A percentile compares a stretch with the other conserved stretches of the same genome.
These are phyloP conservation scores for Terrapene triunguis DNA, from an alignment of 2,113 vertebrate species.

Conservation along the genomic window DNA sequence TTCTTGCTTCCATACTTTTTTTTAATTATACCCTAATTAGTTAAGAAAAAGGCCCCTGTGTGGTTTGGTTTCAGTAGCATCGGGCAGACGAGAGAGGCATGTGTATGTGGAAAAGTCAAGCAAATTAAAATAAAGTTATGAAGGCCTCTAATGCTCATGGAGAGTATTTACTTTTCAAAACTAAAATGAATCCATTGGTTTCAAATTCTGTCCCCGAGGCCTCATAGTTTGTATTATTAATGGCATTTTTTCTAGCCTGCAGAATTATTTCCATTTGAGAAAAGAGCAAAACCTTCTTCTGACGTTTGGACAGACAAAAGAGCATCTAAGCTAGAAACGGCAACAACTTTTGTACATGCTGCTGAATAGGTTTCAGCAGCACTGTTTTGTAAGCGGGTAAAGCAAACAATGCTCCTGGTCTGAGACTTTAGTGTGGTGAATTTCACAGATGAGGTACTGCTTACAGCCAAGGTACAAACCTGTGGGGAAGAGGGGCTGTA, in stretches of 20 bases:
- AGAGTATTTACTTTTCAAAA: conserved; percentile 56
- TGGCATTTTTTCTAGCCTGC: conserved; percentile 34
- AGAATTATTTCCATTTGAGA: conserved; percentile 39
- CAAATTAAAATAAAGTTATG: conserved; percentile 63
- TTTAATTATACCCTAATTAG: conserved; percentile 75
- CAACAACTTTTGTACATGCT: not conserved
- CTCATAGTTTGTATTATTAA: conserved; percentile 54
- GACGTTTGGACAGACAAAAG: conserved; percentile 14
- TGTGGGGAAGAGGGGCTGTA: fast-evolving
- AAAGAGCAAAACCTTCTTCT: conserved; percentile 22
- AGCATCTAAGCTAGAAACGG: not conserved
- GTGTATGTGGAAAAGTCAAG: conserved; percentile 57
- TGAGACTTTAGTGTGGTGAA: not conserved
- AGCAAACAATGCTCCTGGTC: not conserved
- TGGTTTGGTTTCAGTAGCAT: conserved; percentile 58
- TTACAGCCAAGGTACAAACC: not conserved
- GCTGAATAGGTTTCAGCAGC: not conserved
- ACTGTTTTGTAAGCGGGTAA: not conserved
- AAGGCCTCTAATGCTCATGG: conserved; percentile 42
- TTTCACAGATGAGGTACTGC: not conserved
- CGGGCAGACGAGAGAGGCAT: conserved; percentile 49
- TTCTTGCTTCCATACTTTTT: conserved; percentile 57
- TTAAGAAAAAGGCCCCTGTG: conserved; percentile 46
- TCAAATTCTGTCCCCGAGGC: conserved; percentile 13
- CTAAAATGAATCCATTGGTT: not conserved